Conservation (phyloP, 2,113 vertebrate species). For the Gymnobelideus leadbeateri region DNA sequence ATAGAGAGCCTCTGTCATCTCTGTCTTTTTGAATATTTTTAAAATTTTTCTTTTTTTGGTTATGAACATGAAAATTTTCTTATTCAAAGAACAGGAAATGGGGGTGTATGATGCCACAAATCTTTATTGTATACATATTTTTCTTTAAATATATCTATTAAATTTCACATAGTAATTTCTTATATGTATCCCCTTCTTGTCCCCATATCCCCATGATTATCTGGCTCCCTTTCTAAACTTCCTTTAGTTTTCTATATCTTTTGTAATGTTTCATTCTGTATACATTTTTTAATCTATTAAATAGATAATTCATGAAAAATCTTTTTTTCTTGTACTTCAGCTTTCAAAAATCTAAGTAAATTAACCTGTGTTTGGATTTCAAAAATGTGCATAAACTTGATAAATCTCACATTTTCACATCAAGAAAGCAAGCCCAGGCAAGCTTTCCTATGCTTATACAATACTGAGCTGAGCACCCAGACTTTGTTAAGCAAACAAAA, state of each 20-base stretch:
- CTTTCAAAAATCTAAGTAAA: neutral
- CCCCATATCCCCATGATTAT: neutral
- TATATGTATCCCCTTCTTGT: neutral
- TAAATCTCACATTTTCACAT: neutral
- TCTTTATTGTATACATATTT: neutral
- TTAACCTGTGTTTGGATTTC: neutral
- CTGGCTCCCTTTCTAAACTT: neutral
- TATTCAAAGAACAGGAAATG: neutral
- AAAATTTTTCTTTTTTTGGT: neutral
- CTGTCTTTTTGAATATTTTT: neutral
- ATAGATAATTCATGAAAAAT: neutral
- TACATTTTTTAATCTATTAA: neutral
- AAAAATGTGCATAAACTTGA: neutral
- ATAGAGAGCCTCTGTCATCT: neutral
- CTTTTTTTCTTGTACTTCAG: neutral
- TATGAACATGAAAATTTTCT: neutral
- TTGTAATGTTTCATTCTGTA: neutral
- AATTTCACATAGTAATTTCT: neutral
- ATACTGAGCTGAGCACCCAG: neutral
- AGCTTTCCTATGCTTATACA: neutral
- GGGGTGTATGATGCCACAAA: neutral
- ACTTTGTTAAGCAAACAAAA: neutral
- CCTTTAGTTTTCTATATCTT: neutral
- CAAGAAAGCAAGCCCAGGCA: neutral
- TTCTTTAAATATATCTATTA: neutral